A percentile compares a stretch with the other conserved stretches of the same genome.
phyloP scores from a whole-genome alignment of 1,140 invertebrate genomes.

The Pseudachorutes palmiensis region DNA sequence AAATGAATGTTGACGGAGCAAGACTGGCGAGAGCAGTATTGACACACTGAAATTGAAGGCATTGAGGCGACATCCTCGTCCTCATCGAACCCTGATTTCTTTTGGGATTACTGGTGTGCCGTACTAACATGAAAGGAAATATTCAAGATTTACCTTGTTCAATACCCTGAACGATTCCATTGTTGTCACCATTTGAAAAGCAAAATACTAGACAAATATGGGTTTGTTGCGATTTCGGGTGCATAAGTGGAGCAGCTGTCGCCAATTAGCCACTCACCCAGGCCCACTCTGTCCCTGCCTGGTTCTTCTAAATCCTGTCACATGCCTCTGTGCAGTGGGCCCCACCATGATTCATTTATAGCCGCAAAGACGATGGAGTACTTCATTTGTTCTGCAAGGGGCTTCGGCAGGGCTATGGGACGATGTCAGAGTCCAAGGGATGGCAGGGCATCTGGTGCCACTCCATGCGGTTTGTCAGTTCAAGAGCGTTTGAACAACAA shows the following conservation, averaged over 20 bases:
- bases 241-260: conserved; percentile 3
- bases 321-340: too few relatives aligned
- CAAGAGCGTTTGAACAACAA: not conserved
- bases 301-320: not conserved
- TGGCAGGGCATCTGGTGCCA: not conserved
- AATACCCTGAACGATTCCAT: not conserved
- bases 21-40: too few relatives aligned
- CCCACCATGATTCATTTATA: not conserved
- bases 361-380: not conserved
- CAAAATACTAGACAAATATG: not conserved
- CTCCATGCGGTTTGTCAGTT: conserved; percentile 7
- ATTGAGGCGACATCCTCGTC: too few relatives aligned
- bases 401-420: not conserved
- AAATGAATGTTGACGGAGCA: too few relatives aligned
- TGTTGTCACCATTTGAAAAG: not conserved
- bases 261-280: not conserved
- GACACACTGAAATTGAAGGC: too few relatives aligned
- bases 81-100: too few relatives aligned
- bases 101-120: not conserved
- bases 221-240: not conserved
- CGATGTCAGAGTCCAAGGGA: not conserved
- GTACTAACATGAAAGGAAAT: not conserved
- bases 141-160: not conserved
- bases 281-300: not conserved
- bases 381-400: not conserved